phyloP scores from a whole-genome alignment of 2,797 vertebrate species.

The Poecilia velifera region DNA sequence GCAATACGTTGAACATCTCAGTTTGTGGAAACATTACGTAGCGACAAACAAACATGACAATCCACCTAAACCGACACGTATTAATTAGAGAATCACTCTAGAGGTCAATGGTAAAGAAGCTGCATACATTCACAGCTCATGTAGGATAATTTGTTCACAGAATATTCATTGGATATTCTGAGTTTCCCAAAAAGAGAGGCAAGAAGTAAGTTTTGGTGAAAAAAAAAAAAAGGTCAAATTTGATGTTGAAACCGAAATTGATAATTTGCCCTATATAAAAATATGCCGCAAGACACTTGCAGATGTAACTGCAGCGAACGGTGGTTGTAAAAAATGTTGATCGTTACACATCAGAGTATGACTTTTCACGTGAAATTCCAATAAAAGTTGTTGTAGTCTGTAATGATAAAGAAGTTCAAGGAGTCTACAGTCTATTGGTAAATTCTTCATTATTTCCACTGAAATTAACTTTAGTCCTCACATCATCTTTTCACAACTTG shows the following conservation, averaged over 20 bases:
- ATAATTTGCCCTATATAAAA: background rate
- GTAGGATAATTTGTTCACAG: background rate
- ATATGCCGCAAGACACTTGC: background rate
- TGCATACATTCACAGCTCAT: background rate
- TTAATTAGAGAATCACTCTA: background rate
- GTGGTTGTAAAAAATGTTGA: background rate
- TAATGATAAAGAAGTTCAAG: background rate
- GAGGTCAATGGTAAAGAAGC: background rate
- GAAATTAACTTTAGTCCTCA: conserved; percentile 59
- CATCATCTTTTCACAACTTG: conserved; percentile 49
- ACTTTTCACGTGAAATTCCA: background rate
- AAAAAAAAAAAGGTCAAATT: background rate
- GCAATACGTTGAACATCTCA: background rate
- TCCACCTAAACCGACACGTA: background rate
- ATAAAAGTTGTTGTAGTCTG: background rate
- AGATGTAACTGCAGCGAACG: background rate
- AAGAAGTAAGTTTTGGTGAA: background rate
- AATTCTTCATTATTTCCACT: conserved; percentile 65
- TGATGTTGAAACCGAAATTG: background rate
- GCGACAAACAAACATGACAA: background rate
- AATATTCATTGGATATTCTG: background rate
- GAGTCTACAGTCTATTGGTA: conserved; percentile 11
- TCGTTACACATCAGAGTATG: no score
- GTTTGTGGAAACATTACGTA: background rate
- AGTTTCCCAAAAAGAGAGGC: background rate